Base-by-base conservation (phyloP, 2,888 invertebrate species). In the Lycocerus yunnanus region DNA sequence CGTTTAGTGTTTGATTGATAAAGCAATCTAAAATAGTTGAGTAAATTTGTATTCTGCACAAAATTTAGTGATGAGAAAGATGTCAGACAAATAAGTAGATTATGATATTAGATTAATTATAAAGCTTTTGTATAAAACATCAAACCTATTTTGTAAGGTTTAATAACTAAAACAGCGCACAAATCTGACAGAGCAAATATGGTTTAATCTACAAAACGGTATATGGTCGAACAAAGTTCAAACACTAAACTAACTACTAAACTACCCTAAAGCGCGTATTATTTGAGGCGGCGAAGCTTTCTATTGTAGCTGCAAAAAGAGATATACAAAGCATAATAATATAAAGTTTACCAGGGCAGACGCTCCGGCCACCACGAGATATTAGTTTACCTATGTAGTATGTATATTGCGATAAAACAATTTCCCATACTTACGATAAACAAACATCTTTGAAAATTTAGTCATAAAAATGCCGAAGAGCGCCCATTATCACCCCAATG, bases 141-240 rank as follows among this genome's bases (percentile, higher is more conserved):
- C 71, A 74, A 74, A 74, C 68, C 24, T 66, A 68, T 59, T 71
- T 66, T 68, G 68, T 66, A 15, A 27, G 60, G 68, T 65, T 74
- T 71, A 70, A 71, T 74, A 68, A 68, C 61, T 27, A 60, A 20
- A 59, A 60, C 66, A 18, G n/a, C 65, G 73, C 21, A 70, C 74
- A 74, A 69, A 74, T 71, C 70, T 74, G 74, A 68, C 74, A 65
- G 65, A 14, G 70, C 58, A 68, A 74, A 74, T 74, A 71, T 66
- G 73, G 74, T 74, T 63, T 71, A 74, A 71, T 74, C 67, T 68
- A 74, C 74, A 73, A 73, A 74, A 74, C 71, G 69, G 70, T 67
- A 21, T 73, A 73, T 66, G 66, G 73, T 61, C 69, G 58, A 68
- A 67, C 71, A 71, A 74, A 74, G 74, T 74, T 74, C 70, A 71